Evolutionary conservation across 2,113 vertebrate species (phyloP).

Genomic region (Dasyornis broadbenti): DNA sequence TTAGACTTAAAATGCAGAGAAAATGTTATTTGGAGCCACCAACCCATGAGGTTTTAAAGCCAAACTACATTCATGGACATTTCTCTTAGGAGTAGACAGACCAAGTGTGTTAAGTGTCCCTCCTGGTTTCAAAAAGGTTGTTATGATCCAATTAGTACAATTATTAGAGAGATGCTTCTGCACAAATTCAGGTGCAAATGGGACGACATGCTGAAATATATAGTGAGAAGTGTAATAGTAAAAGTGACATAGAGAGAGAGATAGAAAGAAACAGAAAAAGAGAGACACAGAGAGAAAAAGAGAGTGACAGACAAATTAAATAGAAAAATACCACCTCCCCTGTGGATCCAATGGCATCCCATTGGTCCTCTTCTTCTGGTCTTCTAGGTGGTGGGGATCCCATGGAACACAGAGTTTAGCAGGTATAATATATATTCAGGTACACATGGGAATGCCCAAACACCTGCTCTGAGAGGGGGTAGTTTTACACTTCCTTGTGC

Average conservation of each 20-base stretch:
- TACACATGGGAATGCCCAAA: not conserved
- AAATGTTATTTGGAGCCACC: not conserved
- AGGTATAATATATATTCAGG: accelerated
- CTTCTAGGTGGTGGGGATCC: not conserved
- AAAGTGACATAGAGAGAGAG: not conserved
- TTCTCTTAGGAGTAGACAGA: not conserved
- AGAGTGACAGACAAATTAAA: not conserved
- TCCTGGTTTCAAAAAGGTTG: not conserved
- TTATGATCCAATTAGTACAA: not conserved
- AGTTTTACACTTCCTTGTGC: accelerated
- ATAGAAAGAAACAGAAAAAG: not conserved
- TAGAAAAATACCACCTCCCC: not conserved
- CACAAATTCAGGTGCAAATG: not conserved
- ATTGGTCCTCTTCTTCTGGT: not conserved
- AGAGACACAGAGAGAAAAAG: not conserved
- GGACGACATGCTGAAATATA: not conserved
- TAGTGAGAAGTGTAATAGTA: not conserved
- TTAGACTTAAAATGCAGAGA: not conserved
- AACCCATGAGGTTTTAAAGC: not conserved
- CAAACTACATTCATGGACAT: accelerated
- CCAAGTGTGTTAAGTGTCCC: not conserved
- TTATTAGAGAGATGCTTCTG: not conserved
- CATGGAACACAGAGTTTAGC: not conserved
- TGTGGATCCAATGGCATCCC: not conserved
- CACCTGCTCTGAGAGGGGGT: not conserved